These are phyloP conservation scores for Iphiclides podalirius DNA, from an alignment of 2,888 invertebrate genomes.

Conservation along the genomic window DNA sequence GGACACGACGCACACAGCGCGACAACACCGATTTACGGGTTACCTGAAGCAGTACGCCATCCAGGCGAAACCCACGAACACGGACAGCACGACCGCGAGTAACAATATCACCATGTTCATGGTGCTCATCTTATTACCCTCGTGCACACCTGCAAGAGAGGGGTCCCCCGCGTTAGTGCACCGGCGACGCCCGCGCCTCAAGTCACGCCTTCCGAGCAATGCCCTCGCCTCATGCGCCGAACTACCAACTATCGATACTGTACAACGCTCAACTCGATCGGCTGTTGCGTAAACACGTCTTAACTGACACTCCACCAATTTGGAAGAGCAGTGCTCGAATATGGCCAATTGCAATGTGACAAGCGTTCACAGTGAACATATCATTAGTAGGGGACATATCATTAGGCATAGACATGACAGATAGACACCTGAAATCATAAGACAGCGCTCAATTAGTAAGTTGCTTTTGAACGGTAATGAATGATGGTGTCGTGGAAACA, in stretches of 20 bases:
- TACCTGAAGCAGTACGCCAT: slow-evolving; percentile 98
- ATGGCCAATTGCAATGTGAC: slow-evolving; percentile 47
- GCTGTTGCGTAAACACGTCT: slow-evolving; percentile 7
- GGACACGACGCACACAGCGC: slow-evolving; percentile 64
- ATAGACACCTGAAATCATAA: slow-evolving; percentile 69
- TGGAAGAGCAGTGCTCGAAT: slow-evolving; percentile 72
- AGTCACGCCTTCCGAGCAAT: slow-evolving; percentile 62
- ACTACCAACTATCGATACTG: neutral
- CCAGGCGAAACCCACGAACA: slow-evolving; percentile 97
- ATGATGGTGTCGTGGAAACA: slow-evolving; percentile 5
- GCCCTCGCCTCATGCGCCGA: slow-evolving; percentile 35
- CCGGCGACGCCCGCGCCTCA: slow-evolving; percentile 67
- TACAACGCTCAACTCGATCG: neutral
- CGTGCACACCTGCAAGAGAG: slow-evolving; percentile 85
- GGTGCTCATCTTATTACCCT: slow-evolving; percentile 92
- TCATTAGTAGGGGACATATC: slow-evolving; percentile 55
- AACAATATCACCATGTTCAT: slow-evolving; percentile 95
- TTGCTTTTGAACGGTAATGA: slow-evolving; percentile 23
- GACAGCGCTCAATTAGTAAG: slow-evolving; percentile 39
- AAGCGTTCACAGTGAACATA: slow-evolving; percentile 30
- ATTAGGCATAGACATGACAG: slow-evolving; percentile 38
- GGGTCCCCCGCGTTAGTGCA: slow-evolving; percentile 76
- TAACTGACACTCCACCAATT: slow-evolving; percentile 31
- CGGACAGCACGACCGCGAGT: slow-evolving; percentile 94
- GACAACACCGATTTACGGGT: slow-evolving; percentile 74